Percentiles rank a stretch among this genome's conserved stretches.
Conservation (phyloP, 2,797 vertebrate species). For the Chelmon rostratus region DNA sequence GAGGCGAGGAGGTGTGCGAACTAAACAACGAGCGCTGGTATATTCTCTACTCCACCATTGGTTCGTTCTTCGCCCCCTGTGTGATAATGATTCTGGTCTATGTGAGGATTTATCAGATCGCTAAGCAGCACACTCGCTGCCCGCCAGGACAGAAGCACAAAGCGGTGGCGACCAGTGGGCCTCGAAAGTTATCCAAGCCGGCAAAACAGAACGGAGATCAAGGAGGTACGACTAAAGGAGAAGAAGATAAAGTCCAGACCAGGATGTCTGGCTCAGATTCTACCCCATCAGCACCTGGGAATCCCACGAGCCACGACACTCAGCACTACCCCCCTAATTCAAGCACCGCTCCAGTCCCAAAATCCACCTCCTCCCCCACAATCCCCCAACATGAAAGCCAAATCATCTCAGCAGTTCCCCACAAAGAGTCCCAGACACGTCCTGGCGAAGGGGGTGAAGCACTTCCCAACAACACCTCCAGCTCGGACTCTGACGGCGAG, state of each 20-base stretch:
- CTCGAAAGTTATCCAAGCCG: slow-evolving; percentile 17
- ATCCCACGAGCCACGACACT: slow-evolving; percentile 4
- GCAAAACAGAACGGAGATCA: slow-evolving; percentile 45
- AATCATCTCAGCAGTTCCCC: slow-evolving; percentile 20
- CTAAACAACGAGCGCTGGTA: slow-evolving; percentile 93
- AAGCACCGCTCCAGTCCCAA: neutral
- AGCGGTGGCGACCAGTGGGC: neutral
- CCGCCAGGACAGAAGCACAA: slow-evolving; percentile 67
- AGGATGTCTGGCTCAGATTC: slow-evolving; percentile 26
- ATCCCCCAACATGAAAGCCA: slow-evolving; percentile 16
- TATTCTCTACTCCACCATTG: slow-evolving; percentile 91
- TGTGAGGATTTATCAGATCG: slow-evolving; percentile 91
- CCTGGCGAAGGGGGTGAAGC: neutral
- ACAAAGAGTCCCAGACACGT: slow-evolving; percentile 11
- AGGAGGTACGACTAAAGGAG: too few species aligned
- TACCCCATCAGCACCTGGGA: neutral
- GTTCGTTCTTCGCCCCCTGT: slow-evolving; percentile 93
- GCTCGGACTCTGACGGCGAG: slow-evolving; percentile 70
- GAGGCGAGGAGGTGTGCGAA: slow-evolving; percentile 79
- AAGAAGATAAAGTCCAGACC: neutral
- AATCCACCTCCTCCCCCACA: slow-evolving; percentile 16
- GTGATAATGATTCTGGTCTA: slow-evolving; percentile 97
- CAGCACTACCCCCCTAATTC: neutral
- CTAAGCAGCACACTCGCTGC: slow-evolving; percentile 86
- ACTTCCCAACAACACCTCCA: slow-evolving; percentile 60